Evolutionary conservation across 2,888 invertebrate species (phyloP), one percentile per base, ranked within the genome.

Genomic region (Metopia argyrocephala): DNA sequence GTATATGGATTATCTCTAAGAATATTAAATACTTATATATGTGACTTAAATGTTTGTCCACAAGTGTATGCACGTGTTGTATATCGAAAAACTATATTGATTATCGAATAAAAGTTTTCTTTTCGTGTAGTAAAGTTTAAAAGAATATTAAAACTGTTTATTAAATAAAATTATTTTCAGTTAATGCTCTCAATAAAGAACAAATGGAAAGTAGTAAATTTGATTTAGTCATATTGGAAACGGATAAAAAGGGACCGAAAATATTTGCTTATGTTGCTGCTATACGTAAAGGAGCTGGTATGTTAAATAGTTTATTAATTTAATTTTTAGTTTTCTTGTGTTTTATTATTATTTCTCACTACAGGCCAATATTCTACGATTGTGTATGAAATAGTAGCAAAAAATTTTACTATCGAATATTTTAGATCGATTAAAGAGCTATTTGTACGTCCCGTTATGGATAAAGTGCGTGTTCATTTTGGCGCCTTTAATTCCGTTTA

Each of bases 401-500:
- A 84, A 12, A 70, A 70, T 6, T 79, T 84, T 4, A 64, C 68
- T 0, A 38, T 80, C 20, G 84, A 84, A 12, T 75, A 81, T 20
- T 64, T 86, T 15, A 83, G 74, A 38, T 57, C 54, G 2, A 82
- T 84, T 9, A 82, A 83, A 38, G 76, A 83, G 50, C 76, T 90
- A 0, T 85, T 62, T 15, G 85, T 86, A 3, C 86, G 85, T 0
- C 88, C 89, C 0, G 84, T 89, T 9, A 82, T 89, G 1, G 90
- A 90, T 45, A 86, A 85, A 61, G 84, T 90, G 31, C 84, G 88
- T 0, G 85, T 92, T 3, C 92, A 92, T 80, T 87, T 94, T 78
- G 91, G 92, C 78, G 89, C 93, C 75, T 92, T 94, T 76, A 93
- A 93, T 86, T 93, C 94, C 0, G 91, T 95, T 83, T 92, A 93